Conservation (phyloP, 92 coral and sea anemone species). For the Anthopleura xanthogrammica region DNA sequence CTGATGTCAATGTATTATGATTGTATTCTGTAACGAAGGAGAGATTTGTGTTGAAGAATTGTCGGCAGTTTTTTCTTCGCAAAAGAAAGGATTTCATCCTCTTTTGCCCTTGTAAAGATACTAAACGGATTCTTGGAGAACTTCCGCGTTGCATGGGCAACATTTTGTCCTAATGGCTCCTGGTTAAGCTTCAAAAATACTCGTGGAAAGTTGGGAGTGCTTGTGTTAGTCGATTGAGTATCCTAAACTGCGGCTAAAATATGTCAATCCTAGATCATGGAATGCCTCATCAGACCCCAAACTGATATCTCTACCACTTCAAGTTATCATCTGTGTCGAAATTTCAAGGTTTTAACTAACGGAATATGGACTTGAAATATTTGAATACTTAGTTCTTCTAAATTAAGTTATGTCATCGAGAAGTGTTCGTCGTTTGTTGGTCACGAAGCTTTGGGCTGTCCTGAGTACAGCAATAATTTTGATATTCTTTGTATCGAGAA, state of each 20-base stretch:
- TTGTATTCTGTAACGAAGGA: background rate
- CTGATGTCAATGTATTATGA: background rate
- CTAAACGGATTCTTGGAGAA: background rate
- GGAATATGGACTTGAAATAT: background rate
- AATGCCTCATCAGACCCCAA: background rate
- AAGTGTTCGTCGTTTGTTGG: background rate
- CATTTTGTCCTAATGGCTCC: background rate
- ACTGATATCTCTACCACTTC: background rate
- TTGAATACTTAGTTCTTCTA: background rate
- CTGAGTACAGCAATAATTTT: background rate
- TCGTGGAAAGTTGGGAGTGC: background rate
- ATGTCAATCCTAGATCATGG: background rate
- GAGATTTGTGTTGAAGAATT: background rate
- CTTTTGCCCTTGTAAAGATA: background rate
- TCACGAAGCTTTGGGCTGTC: constrained; percentile 10
- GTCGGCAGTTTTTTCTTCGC: background rate
- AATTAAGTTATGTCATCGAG: background rate
- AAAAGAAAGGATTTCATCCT: background rate
- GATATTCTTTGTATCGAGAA: background rate
- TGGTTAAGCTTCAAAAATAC: background rate
- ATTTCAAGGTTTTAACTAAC: background rate
- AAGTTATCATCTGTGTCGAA: background rate
- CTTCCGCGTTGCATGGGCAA: background rate
- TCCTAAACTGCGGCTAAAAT: background rate
- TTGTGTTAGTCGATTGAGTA: background rate